A percentile compares a stretch with the other conserved stretches of the same genome.
Evolutionary conservation across 2,113 vertebrate genomes (phyloP).

Genomic region (Pterocles gutturalis): DNA sequence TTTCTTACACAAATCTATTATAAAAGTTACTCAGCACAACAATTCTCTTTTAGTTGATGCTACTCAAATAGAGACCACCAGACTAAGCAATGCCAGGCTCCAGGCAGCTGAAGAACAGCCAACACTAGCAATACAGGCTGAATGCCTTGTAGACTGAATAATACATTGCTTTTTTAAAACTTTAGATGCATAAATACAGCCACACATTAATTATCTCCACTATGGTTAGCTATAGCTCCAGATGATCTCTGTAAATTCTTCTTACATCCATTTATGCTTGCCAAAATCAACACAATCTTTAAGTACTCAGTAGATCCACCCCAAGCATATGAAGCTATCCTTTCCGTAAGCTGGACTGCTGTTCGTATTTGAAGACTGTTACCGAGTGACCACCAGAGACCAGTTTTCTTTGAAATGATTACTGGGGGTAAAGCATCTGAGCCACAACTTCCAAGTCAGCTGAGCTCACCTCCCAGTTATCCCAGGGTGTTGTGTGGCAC

Average conservation of each 20-base stretch:
- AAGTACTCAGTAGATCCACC: not conserved
- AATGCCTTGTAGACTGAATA: not conserved
- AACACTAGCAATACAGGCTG: not conserved
- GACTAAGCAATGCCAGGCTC: not conserved
- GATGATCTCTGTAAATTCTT: not conserved
- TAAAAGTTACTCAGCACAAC: not conserved
- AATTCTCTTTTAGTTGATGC: not conserved
- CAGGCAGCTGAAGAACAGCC: not conserved
- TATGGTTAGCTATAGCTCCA: not conserved
- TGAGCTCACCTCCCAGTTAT: not conserved
- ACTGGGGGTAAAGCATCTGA: not conserved
- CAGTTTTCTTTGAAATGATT: not conserved
- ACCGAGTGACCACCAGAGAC: not conserved
- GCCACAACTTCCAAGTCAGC: not conserved
- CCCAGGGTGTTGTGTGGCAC: not conserved
- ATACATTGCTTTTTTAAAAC: not conserved
- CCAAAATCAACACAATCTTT: not conserved
- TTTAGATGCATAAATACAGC: not conserved
- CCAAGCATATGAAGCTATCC: not conserved
- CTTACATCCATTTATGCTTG: not conserved
- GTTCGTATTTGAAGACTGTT: not conserved
- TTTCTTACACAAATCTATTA: not conserved
- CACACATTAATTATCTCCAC: not conserved
- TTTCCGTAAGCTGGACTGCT: not conserved
- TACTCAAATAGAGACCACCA: not conserved